These are phyloP conservation scores for Desoria tigrina DNA, from an alignment of 2,888 invertebrate genomes.

Conservation along the genomic window DNA sequence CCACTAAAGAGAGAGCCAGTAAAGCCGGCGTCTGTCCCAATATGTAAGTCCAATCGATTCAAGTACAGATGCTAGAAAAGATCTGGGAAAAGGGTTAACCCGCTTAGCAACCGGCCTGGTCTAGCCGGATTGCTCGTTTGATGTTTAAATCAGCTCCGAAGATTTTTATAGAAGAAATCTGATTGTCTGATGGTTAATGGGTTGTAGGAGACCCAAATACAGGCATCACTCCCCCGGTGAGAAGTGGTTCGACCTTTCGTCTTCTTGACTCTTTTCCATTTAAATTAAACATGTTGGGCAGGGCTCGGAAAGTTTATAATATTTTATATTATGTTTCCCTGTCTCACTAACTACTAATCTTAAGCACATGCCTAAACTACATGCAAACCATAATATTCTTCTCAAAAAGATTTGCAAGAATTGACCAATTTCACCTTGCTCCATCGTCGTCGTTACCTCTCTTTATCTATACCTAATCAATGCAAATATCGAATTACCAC, in stretches of 20 bases:
- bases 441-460: neutral
- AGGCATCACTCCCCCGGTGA: neutral
- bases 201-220: constrained; percentile 1
- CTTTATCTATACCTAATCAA: neutral
- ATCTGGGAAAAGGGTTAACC: constrained; percentile 25
- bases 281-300: constrained; percentile 16
- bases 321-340: neutral
- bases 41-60: constrained; percentile 4
- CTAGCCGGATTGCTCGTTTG: neutral
- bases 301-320: neutral
- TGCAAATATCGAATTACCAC: no score
- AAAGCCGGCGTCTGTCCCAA: constrained; percentile 33
- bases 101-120: constrained; percentile 27
- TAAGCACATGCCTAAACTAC: neutral
- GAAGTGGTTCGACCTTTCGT: neutral
- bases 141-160: neutral
- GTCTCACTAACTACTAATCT: constrained; percentile 1
- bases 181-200: neutral
- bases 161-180: constrained; percentile 8
- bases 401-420: neutral
- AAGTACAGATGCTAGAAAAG: constrained; percentile 33
- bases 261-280: constrained; percentile 10
- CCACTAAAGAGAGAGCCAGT: constrained; percentile 2
- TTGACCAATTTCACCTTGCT: neutral
- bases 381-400: neutral